Conservation (phyloP, 2,888 invertebrate species). For the Exephanes ischioxanthus region DNA sequence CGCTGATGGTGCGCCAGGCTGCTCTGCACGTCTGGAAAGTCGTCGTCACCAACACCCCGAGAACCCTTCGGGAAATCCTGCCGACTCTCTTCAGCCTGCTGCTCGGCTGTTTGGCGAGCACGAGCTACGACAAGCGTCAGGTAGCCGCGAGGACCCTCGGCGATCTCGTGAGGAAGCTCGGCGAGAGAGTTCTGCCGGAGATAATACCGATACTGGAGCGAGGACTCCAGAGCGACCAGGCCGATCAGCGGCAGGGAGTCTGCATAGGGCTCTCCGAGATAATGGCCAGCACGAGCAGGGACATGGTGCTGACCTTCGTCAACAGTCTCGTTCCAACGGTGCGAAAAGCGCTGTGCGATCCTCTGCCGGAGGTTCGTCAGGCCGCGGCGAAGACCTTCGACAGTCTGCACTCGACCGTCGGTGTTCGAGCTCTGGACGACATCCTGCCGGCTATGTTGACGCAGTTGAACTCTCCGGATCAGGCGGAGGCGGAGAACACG, state of each 20-base stretch:
- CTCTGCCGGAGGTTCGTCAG: conserved; percentile 95
- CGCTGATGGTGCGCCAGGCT: conserved; percentile 98
- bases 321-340: conserved; percentile 97
- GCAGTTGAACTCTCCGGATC: conserved; percentile 92
- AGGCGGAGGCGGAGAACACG: conserved; percentile 93
- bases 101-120: conserved; percentile 97
- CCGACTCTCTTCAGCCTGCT: conserved; percentile 96
- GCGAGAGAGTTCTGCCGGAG: conserved; percentile 98
- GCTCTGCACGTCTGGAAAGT: conserved; percentile 99
- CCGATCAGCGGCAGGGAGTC: conserved; percentile 99
- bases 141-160: conserved; percentile 98
- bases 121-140: conserved; percentile 98
- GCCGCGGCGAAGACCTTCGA: conserved; percentile 99
- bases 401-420: conserved; percentile 97
- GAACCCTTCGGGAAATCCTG: conserved; percentile 97
- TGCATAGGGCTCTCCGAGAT: conserved; percentile 99
- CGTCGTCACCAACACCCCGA: conserved; percentile 98
- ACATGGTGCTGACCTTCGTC: conserved; percentile 96
- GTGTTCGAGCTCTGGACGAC: conserved; percentile 97
- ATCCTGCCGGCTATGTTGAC: conserved; percentile 97
- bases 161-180: conserved; percentile 98
- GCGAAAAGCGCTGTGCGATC: conserved; percentile 97
- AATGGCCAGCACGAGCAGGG: conserved; percentile 97
- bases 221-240: conserved; percentile 95
- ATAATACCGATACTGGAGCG: conserved; percentile 98